A percentile compares a stretch with the other conserved stretches of the same genome.
phyloP scores from a whole-genome alignment of 2,888 invertebrate genomes.

The Schrankia costaestrigalis region DNA sequence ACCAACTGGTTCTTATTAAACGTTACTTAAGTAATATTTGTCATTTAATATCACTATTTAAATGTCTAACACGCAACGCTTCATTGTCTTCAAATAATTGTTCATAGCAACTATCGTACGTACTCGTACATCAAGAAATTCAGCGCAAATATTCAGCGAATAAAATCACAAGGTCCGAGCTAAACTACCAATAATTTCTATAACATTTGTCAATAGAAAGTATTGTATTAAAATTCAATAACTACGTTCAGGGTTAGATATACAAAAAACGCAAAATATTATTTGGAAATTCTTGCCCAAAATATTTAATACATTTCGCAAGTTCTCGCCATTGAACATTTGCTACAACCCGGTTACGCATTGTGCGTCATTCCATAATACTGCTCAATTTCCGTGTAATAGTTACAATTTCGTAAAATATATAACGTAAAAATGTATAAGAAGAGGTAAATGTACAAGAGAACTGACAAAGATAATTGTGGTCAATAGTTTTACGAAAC shows the following conservation, averaged over 20 bases:
- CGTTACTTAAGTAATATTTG: slow-evolving; percentile 32
- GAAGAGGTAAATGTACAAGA: slow-evolving; percentile 5
- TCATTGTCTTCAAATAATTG: slow-evolving; percentile 14
- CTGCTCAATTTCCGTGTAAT: slow-evolving; percentile 13
- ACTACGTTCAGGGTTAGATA: slow-evolving; percentile 46
- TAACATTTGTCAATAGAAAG: slow-evolving; percentile 29
- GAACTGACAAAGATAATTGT: slow-evolving; percentile 5
- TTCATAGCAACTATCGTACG: too few relatives aligned
- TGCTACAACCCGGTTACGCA: slow-evolving; percentile 31
- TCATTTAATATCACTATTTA: slow-evolving; percentile 20
- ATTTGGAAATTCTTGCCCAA: slow-evolving; percentile 43
- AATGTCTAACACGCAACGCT: slow-evolving; percentile 12
- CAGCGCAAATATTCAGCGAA: too few relatives aligned
- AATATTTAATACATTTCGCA: slow-evolving; percentile 41
- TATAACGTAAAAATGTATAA: slow-evolving; percentile 3
- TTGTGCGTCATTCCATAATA: slow-evolving; percentile 29
- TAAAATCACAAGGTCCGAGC: too few relatives aligned
- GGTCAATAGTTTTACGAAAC: too few relatives aligned
- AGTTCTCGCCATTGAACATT: slow-evolving; percentile 29
- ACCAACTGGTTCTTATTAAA: slow-evolving; percentile 40
- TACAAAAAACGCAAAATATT: slow-evolving; percentile 37
- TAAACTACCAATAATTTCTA: slow-evolving; percentile 11
- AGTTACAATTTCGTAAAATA: slow-evolving; percentile 8
- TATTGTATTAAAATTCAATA: slow-evolving; percentile 19
- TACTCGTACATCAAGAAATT: too few relatives aligned